Evolutionary conservation across 2,888 invertebrate species (phyloP).

Genomic region (Diogma glabrata): DNA sequence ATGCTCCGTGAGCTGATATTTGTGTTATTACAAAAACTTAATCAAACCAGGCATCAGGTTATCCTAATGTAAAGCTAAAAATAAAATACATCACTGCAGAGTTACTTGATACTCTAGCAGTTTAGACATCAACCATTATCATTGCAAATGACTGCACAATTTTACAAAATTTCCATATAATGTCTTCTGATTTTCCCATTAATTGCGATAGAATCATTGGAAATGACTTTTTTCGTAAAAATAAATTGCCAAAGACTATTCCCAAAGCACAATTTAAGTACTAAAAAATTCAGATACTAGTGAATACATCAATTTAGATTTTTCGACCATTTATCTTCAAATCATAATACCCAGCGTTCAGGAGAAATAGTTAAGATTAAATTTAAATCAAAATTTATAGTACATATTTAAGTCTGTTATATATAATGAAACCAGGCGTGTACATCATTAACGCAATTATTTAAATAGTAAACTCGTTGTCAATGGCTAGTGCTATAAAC

Average conservation of each 20-base stretch:
- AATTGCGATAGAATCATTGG: constrained; percentile 10
- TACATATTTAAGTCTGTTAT: neutral
- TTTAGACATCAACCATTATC: constrained; percentile 9
- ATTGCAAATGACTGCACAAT: constrained; percentile 8
- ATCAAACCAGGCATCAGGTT: too few relatives aligned
- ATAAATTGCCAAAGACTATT: neutral
- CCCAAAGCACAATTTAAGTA: neutral
- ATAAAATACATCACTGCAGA: constrained; percentile 13
- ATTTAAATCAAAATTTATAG: neutral
- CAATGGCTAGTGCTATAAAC: neutral
- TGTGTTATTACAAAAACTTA: too few relatives aligned
- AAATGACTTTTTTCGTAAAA: constrained; percentile 10
- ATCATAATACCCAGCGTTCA: neutral
- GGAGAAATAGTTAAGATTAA: neutral
- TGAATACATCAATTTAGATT: too few relatives aligned
- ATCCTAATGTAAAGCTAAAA: constrained; percentile 5
- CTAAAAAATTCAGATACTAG: neutral
- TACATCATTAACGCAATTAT: neutral
- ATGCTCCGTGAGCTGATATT: constrained; percentile 16
- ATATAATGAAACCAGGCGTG: neutral
- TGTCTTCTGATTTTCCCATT: constrained; percentile 12
- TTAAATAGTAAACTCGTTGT: neutral
- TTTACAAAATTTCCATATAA: constrained; percentile 14
- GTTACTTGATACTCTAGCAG: constrained; percentile 10
- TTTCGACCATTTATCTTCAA: neutral